These are phyloP conservation scores for Pilophorus perplexus DNA, from an alignment of 2,888 invertebrate genomes.

Conservation along the genomic window DNA sequence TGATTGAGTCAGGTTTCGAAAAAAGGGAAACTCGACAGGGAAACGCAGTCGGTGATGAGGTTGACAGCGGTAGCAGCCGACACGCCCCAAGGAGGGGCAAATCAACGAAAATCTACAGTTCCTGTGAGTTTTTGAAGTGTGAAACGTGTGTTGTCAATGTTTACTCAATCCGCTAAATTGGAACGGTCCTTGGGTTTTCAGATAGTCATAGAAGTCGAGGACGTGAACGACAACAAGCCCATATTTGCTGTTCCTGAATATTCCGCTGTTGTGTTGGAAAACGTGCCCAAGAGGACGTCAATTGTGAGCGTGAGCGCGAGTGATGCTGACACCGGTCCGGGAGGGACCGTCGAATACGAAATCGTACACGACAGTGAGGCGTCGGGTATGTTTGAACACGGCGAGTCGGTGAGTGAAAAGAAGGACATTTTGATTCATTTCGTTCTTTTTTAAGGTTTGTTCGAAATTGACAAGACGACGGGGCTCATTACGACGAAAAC, in stretches of 20 bases:
- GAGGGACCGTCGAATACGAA: conserved; percentile 69
- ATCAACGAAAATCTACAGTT: conserved; percentile 64
- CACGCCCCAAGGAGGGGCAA: conserved; percentile 67
- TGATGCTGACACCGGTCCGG: conserved; percentile 73
- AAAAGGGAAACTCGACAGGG: conserved; percentile 49
- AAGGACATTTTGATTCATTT: too few species aligned
- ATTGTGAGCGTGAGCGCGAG: conserved; percentile 68
- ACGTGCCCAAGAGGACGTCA: conserved; percentile 64
- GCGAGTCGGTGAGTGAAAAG: too few species aligned
- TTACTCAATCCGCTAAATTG: too few species aligned
- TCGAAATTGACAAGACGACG: conserved; percentile 63
- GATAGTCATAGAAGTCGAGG: conserved; percentile 67
- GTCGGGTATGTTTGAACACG: too few species aligned
- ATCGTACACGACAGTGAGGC: conserved; percentile 72
- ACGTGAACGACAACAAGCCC: conserved; percentile 78
- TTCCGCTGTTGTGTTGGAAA: conserved; percentile 74
- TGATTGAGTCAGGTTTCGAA: conserved; percentile 48
- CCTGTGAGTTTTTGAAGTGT: conserved; percentile 55
- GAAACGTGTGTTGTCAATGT: too few species aligned
- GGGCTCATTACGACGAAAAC: conserved; percentile 67
- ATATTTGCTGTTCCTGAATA: conserved; percentile 64
- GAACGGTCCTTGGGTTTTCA: too few species aligned
- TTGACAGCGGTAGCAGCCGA: conserved; percentile 73
- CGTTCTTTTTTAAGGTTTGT: conserved; percentile 58
- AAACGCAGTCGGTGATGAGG: conserved; percentile 60